Percentiles rank a stretch among this genome's conserved stretches.
Conservation (phyloP, 2,113 vertebrate species). For the Danio rerio region GRCz12tu NC_133177.1:30978501-30979000, state of each 20-base stretch:
- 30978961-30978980: neutral
- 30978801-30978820: neutral
- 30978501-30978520: neutral
- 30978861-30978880: constrained; percentile 17
- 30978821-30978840: constrained; percentile 5
- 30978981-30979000: neutral
- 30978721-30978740: constrained; percentile 19
- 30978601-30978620: neutral
- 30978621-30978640: constrained; percentile 16
- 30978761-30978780: neutral
- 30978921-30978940: neutral
- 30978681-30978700: neutral
- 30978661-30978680: constrained; percentile 12
- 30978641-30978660: constrained; percentile 3
- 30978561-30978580: neutral
- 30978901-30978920: neutral
- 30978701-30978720: constrained; percentile 24
- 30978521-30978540: neutral
- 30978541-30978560: constrained; percentile 2
- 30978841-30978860: constrained; percentile 19
- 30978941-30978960: neutral
- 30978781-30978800: neutral
- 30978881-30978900: neutral
- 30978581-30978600: constrained; percentile 21
- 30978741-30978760: constrained; percentile 17